Percentiles rank a stretch among this genome's conserved stretches.
Conservation (phyloP, 1,140 invertebrate species). For the Tribolium madens region DNA sequence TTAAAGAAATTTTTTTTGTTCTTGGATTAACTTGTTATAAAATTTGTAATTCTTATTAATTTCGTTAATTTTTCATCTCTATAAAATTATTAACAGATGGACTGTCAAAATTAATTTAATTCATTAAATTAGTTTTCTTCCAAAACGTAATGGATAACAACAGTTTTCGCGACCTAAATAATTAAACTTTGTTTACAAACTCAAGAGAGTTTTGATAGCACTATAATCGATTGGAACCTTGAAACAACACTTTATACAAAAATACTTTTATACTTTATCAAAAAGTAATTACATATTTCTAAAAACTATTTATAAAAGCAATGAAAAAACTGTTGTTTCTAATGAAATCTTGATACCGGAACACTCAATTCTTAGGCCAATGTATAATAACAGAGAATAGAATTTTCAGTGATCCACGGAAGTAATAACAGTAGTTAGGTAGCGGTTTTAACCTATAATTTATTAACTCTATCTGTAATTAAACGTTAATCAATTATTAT, state of each 20-base stretch:
- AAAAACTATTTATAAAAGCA: no score
- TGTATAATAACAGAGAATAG: not conserved
- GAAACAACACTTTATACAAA: not conserved
- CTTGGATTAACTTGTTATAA: no score
- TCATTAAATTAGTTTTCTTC: constrained; percentile 1
- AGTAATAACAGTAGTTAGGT: not conserved
- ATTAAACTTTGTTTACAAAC: constrained; percentile 6
- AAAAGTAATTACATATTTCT: no score
- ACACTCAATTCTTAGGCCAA: not conserved
- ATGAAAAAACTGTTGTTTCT: no score
- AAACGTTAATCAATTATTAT: no score
- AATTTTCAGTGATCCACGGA: not conserved
- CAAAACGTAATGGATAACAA: not conserved
- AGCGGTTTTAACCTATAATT: not conserved
- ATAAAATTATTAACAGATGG: not conserved
- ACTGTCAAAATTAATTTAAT: constrained; percentile 17
- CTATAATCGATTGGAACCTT: not conserved
- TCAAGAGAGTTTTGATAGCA: not conserved
- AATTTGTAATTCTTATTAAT: not conserved
- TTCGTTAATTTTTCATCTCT: constrained; percentile 12
- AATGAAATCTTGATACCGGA: not conserved
- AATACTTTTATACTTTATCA: not conserved
- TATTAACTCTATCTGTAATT: not conserved
- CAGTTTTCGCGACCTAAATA: not conserved
- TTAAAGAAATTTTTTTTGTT: no score